Evolutionary conservation across 2,113 vertebrate genomes (phyloP), one percentile per base, ranked within the genome.

Genomic region (Trachemys scripta): DNA sequence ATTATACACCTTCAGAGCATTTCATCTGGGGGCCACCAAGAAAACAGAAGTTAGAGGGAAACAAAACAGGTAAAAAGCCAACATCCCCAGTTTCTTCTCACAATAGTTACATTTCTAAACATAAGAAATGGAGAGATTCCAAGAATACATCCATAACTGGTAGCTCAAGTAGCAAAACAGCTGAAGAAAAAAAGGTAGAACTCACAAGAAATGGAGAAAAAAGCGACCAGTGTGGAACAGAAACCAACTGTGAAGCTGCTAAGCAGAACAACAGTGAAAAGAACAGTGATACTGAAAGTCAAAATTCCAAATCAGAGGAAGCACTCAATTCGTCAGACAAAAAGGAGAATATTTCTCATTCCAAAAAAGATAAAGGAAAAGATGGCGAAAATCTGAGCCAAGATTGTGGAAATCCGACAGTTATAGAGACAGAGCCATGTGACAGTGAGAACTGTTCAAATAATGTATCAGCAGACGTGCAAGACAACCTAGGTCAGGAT

Each of bases 11-110:
- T 1, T 98, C 98, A 10, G 99, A 99, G 89, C 99, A 99, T 97
- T 99, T 99, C 97, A 99, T 99, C 96, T 99, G 99, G 99, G 99
- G 99, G 5, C 99, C 99, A 0, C 98, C 98, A 0, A 96, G 96
- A 53, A 99, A 98, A 94, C 96, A 97, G 80, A 98, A 98, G 53
- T 59, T 57, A 0, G 98, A 98, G 35, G 97, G 97, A 93, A 96
- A 87, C 96, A 98, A 98, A 97, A 81, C 96, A 59, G 96, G 87
- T 88, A 98, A 98, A 94, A 97, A 95, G 79, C 93, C 97, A 78
- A 94, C 94, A 54, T 97, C 97, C 27, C 96, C 97, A 4, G 5
- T 94, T 93, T 95, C 97, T 27, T 35, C 95, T 56, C 97, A 95
- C 1, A 97, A 31, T 5, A 96, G 90, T 84, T 98, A 90, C 22